Percentiles rank a stretch among this genome's conserved stretches.
phyloP scores from a whole-genome alignment of 2,113 vertebrate genomes.

The Phylloscopus trochiloides region DNA sequence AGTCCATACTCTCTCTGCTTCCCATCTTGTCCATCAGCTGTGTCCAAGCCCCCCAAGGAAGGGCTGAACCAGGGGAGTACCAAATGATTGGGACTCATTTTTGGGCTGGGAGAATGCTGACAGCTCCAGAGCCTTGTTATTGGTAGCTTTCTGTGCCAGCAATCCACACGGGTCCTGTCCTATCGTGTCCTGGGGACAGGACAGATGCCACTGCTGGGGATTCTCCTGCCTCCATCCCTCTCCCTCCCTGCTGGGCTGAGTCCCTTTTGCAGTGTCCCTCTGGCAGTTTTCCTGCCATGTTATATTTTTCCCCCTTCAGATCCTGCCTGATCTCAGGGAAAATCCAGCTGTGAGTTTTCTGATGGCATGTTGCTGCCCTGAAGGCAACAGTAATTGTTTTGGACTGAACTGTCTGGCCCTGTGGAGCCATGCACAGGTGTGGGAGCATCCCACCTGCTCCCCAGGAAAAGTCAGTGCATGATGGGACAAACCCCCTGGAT shows the following conservation, averaged over 20 bases:
- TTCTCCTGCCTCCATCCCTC: neutral
- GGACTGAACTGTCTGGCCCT: fast-evolving
- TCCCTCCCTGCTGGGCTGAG: neutral
- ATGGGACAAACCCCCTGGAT: neutral
- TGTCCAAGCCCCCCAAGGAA: neutral
- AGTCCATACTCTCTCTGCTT: neutral
- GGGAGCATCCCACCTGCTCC: neutral
- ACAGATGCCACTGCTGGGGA: neutral
- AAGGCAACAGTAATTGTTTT: neutral
- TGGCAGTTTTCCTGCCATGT: neutral
- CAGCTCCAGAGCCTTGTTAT: neutral
- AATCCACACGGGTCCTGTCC: neutral
- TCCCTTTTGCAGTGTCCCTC: neutral
- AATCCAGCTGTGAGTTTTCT: neutral
- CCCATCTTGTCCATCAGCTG: neutral
- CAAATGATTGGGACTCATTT: fast-evolving
- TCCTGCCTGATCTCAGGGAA: neutral
- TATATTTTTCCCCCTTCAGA: neutral
- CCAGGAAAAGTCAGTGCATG: fast-evolving
- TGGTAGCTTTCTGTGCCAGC: neutral
- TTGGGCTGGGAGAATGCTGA: neutral
- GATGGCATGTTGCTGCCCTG: neutral
- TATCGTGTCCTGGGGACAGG: neutral
- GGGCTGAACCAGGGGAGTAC: neutral
- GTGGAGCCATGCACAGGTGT: neutral